phyloP scores from a whole-genome alignment of 2,797 vertebrate species.

The Malurus splendens region DNA sequence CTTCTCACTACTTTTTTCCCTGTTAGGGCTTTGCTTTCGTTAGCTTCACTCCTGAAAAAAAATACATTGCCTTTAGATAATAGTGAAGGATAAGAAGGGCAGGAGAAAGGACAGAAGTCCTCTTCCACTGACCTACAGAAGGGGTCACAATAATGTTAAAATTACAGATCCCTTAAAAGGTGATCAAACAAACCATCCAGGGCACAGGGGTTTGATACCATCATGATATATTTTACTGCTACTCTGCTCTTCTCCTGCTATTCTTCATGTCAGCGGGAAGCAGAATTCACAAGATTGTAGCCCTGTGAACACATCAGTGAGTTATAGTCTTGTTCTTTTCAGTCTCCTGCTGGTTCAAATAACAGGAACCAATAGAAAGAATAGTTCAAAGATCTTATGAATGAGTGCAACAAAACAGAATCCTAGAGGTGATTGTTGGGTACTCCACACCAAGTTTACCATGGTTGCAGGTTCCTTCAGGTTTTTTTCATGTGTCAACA shows the following conservation, averaged over 20 bases:
- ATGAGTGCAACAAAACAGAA: constrained; percentile 9
- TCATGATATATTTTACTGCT: neutral
- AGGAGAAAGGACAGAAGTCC: neutral
- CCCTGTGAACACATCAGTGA: constrained; percentile 23
- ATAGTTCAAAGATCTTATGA: neutral
- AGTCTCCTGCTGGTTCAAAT: constrained; percentile 26
- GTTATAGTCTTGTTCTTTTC: constrained; percentile 13
- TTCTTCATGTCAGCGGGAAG: constrained; percentile 19
- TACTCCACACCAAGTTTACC: neutral
- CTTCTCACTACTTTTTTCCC: neutral
- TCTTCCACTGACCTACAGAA: neutral
- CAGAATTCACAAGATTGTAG: constrained; percentile 25
- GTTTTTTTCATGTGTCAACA: neutral
- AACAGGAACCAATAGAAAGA: neutral
- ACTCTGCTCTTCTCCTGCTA: constrained; percentile 4
- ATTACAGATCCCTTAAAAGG: neutral
- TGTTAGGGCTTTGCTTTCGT: neutral
- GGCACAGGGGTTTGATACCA: neutral
- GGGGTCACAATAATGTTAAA: neutral
- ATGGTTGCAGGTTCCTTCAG: neutral
- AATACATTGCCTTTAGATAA: neutral
- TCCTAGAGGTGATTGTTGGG: neutral
- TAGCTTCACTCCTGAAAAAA: neutral
- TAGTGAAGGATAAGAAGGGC: neutral
- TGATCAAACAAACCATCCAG: constrained; percentile 2